These are phyloP conservation scores for Agrilus planipennis DNA, from an alignment of 1,140 invertebrate species.

Conservation along the genomic window DNA sequence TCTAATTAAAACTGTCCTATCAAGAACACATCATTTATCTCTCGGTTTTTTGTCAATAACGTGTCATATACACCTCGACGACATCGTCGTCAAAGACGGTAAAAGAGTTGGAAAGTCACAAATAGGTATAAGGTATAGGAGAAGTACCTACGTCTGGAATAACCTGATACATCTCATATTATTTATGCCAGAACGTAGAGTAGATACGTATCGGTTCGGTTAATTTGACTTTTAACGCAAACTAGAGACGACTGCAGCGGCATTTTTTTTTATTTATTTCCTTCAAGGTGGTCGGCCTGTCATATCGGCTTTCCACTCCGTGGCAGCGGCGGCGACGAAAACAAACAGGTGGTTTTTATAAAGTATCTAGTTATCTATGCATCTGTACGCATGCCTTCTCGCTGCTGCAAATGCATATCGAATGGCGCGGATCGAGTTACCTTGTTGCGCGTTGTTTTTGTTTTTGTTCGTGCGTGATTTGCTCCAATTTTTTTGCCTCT, in stretches of 20 bases:
- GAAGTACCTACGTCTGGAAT: not conserved
- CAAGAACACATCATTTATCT: not conserved
- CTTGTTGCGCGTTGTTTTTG: slow-evolving; percentile 11
- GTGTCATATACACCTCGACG: no score
- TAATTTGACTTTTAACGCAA: slow-evolving; percentile 20
- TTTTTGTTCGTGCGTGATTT: slow-evolving; percentile 2
- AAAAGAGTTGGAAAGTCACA: not conserved
- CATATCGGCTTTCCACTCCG: slow-evolving; percentile 19
- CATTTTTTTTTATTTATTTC: slow-evolving; percentile 19
- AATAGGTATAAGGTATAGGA: not conserved
- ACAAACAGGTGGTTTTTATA: slow-evolving; percentile 26
- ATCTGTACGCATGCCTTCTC: slow-evolving; percentile 23
- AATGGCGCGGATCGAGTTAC: slow-evolving; percentile 10
- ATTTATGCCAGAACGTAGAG: no score
- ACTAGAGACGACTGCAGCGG: slow-evolving; percentile 16
- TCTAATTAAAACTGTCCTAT: no score
- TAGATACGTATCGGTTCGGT: slow-evolving; percentile 14
- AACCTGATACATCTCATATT: not conserved
- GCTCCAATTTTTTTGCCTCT: not conserved
- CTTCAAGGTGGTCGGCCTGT: slow-evolving; percentile 23
- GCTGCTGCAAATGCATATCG: slow-evolving; percentile 17
- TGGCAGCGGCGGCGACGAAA: slow-evolving; percentile 19
- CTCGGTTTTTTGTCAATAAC: slow-evolving; percentile 1
- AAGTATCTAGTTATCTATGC: slow-evolving; percentile 27
- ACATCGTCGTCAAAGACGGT: no score